Conservation (phyloP, 64 coral and sea anemone species). For the Anthopleura sola region DNA sequence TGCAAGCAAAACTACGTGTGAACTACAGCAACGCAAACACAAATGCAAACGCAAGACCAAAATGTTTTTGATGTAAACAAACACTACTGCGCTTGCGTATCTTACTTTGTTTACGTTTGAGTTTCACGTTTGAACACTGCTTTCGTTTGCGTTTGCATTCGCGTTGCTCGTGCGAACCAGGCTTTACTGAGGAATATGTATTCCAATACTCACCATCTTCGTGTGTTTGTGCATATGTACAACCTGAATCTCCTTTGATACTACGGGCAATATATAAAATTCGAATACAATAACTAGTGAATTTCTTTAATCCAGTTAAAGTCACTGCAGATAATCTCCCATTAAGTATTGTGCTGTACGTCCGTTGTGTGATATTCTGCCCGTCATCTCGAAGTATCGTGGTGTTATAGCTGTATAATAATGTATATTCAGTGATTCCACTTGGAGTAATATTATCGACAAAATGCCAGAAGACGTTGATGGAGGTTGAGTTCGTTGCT, state of each 20-base stretch:
- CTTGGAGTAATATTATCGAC: not conserved
- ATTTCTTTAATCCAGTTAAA: constrained; percentile 7
- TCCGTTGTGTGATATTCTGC: not conserved
- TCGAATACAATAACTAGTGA: constrained; percentile 41
- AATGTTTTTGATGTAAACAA: too few relatives aligned
- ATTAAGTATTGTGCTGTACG: not conserved
- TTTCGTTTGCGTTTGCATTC: too few relatives aligned
- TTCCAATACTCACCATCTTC: constrained; percentile 33
- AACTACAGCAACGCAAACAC: too few relatives aligned
- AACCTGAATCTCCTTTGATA: not conserved
- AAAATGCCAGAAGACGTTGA: not conserved
- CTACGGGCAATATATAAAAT: not conserved
- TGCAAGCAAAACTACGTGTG: too few relatives aligned
- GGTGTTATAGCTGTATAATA: not conserved
- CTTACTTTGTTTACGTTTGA: too few relatives aligned
- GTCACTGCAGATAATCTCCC: not conserved
- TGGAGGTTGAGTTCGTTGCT: not conserved
- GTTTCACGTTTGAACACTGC: too few relatives aligned
- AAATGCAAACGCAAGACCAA: too few relatives aligned
- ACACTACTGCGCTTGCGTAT: too few relatives aligned
- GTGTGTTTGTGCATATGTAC: constrained; percentile 19
- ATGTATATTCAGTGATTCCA: not conserved
- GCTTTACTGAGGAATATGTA: too few relatives aligned
- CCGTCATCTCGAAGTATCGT: not conserved
- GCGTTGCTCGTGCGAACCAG: too few relatives aligned